Conservation (phyloP, 1,140 invertebrate species). For the Geopemphigus sp. region DNA sequence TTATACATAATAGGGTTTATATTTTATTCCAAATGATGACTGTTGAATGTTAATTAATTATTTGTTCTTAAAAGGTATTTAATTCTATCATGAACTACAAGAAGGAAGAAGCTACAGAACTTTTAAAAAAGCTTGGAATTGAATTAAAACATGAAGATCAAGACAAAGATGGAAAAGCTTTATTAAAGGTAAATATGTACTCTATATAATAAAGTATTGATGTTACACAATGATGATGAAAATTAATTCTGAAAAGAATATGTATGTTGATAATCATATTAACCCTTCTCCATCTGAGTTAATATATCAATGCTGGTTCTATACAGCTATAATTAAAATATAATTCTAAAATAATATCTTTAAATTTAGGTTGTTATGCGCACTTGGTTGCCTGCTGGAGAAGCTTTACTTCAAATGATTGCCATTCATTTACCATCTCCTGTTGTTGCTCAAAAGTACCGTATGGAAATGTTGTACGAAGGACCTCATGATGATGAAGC, state of each 20-base stretch:
- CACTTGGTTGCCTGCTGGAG: constrained; percentile 98
- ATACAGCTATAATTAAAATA: too few species aligned
- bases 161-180: constrained; percentile 90
- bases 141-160: constrained; percentile 91
- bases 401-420: constrained; percentile 99
- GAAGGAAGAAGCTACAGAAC: constrained; percentile 87
- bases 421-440: constrained; percentile 99
- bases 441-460: constrained; percentile 97
- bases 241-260: constrained; percentile 23
- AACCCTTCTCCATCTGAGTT: constrained; percentile 50
- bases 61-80: constrained; percentile 69
- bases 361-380: constrained; percentile 83
- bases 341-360: too few species aligned
- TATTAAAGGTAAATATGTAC: constrained; percentile 69
- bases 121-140: constrained; percentile 88
- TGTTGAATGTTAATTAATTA: background rate
- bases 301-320: too few species aligned
- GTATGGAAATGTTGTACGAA: constrained; percentile 99
- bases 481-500: constrained; percentile 97
- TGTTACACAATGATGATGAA: constrained; percentile 14
- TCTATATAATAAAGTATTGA: background rate
- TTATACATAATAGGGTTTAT: background rate
- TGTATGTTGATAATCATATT: constrained; percentile 33
- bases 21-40: background rate
- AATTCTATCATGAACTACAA: constrained; percentile 97